phyloP scores from a whole-genome alignment of 92 coral and sea anemone genomes.

The Palythoa grandiflora region DNA sequence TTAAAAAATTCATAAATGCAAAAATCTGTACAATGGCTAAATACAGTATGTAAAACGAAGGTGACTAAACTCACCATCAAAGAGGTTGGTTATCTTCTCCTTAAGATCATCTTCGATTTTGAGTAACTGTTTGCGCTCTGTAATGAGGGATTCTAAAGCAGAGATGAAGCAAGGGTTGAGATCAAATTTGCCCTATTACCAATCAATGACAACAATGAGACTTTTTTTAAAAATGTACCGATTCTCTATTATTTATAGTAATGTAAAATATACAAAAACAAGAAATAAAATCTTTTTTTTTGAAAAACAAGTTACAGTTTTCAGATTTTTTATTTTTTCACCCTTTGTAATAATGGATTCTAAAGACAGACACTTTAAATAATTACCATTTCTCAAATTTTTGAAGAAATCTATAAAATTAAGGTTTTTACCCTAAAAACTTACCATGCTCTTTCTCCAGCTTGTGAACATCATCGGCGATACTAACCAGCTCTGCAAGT shows the following conservation, averaged over 20 bases:
- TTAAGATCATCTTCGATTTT: constrained; percentile 71
- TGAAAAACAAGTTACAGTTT: too few relatives aligned
- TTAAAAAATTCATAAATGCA: not conserved
- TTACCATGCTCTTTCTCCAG: constrained; percentile 82
- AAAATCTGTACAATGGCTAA: not conserved
- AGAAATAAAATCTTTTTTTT: too few relatives aligned
- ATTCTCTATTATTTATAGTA: too few relatives aligned
- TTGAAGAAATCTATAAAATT: too few relatives aligned
- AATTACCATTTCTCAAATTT: too few relatives aligned
- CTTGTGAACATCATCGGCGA: constrained; percentile 75
- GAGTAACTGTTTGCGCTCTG: constrained; percentile 75
- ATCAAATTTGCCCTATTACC: too few relatives aligned
- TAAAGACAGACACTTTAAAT: too few relatives aligned
- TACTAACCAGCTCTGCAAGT: constrained; percentile 72
- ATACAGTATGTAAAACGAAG: not conserved
- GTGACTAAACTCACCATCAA: constrained; percentile 70
- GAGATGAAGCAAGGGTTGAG: not conserved
- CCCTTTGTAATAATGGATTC: too few relatives aligned
- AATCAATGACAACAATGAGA: too few relatives aligned
- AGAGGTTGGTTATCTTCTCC: constrained; percentile 79
- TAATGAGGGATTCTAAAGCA: constrained; percentile 67
- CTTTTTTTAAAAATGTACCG: too few relatives aligned
- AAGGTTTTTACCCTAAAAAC: not conserved
- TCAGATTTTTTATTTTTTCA: too few relatives aligned
- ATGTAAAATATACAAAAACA: too few relatives aligned